Conservation (phyloP, 2,113 vertebrate genomes). For the Crotalus viridis region DNA sequence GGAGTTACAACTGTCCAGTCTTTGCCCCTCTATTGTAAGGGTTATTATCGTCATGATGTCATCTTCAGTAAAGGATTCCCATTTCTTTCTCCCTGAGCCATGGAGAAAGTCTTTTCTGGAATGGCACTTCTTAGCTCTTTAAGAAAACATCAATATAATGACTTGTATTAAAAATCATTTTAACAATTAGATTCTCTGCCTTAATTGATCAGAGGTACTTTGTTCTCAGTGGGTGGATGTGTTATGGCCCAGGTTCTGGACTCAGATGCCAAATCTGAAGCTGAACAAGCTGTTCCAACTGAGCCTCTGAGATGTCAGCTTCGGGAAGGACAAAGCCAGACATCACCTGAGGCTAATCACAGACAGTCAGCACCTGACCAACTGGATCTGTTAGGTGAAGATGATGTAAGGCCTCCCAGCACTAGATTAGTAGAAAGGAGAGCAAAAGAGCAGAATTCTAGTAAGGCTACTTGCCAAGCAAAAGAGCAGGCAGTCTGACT, state of each 20-base stretch:
- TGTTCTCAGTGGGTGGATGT: neutral
- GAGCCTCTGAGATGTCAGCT: neutral
- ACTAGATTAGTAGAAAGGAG: neutral
- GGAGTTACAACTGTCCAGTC: neutral
- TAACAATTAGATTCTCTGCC: neutral
- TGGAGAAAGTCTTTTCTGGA: neutral
- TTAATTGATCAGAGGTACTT: neutral
- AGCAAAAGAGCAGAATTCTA: neutral
- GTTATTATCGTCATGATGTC: neutral
- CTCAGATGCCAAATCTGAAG: neutral
- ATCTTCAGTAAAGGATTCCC: neutral
- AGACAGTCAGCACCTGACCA: neutral
- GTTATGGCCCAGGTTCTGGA: neutral
- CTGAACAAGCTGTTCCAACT: neutral
- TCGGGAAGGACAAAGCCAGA: neutral
- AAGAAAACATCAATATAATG: neutral
- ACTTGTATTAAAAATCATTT: neutral
- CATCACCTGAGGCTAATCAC: neutral
- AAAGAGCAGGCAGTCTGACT: neutral
- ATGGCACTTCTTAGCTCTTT: neutral
- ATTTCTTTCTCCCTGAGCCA: neutral
- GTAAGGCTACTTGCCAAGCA: neutral
- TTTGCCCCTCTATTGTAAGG: neutral
- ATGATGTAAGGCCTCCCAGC: neutral
- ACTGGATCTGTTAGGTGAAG: neutral